Conservation (phyloP, 2,797 vertebrate genomes). For the Crocidura indochinensis region DNA sequence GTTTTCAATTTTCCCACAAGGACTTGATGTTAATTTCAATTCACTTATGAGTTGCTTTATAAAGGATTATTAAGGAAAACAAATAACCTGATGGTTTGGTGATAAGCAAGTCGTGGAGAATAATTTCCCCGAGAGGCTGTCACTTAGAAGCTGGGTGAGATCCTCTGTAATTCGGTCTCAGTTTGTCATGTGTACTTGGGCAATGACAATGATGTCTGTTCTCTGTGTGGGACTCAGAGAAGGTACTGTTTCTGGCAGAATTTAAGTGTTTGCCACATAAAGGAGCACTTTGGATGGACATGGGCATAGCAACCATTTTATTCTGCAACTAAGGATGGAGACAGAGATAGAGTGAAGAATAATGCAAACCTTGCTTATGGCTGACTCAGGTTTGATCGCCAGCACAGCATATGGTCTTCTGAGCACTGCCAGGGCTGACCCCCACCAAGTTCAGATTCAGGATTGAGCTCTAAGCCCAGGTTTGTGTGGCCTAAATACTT, state of each 20-base stretch:
- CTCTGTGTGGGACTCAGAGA: neutral
- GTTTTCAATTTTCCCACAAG: conserved; percentile 57
- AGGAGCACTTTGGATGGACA: neutral
- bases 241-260: neutral
- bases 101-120: neutral
- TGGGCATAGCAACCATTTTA: neutral
- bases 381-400: no score
- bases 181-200: conserved; percentile 3
- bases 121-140: conserved; percentile 35
- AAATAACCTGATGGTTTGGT: conserved; percentile 58
- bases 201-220: neutral
- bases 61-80: conserved; percentile 78
- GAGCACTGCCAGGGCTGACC: no score
- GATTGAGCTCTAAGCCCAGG: no score
- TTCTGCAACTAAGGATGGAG: neutral
- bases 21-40: conserved; percentile 70
- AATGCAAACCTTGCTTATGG: neutral
- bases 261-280: neutral
- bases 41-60: conserved; percentile 51
- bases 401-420: no score
- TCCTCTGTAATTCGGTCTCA: neutral
- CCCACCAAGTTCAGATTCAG: no score
- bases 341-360: neutral
- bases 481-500: no score
- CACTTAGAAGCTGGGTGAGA: neutral